Base-by-base conservation (phyloP, 2,797 vertebrate species). In the Ctenopoma multispine region DNA sequence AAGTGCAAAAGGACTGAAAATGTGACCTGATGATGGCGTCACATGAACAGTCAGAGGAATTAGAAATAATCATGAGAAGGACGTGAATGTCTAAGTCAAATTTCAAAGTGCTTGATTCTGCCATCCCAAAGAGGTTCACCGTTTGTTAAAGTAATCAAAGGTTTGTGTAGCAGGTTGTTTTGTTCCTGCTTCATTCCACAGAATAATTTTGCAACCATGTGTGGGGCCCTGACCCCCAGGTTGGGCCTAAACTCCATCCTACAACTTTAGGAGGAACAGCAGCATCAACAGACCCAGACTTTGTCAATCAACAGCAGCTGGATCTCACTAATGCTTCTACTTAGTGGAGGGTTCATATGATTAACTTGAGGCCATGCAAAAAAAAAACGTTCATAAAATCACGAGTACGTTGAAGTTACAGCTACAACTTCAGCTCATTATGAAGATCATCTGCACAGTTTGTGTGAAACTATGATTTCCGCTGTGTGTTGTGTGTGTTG, bases 401-500 rank as follows among this genome's bases (percentile, higher is more conserved):
- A 48, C 0, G 23, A 63, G 15, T 4, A 47, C 31, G 24, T 1
- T 53, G 7, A 21, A 61, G 23, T 34, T 23, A 55, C 23, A 57
- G 73, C 68, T 73, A 75, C 58, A 63, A 10, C 44, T 55, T 54
- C 15, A 44, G 60, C 53, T 74, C 31, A 7, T 51, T 20, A 36
- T 20, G 21, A 49, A 53, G 43, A 69, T 14, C 3, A 44, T 61
- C 51, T 27, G 38, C 66, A 57, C 47, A 29, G 56, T 59, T 23
- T 21, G 21, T 44, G n/a, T 58, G 40, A 63, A 40, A 59, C 14
- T 3, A 40, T 24, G 15, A 38, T 15, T 57, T 43, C 3, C 17
- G 12, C 17, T 31, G 15, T n/a, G n/a, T n/a, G n/a, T n/a, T 6
- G 43, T 62, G 1, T 54, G 58, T 34, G 46, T 76, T 85, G 87